Evolutionary conservation across 2,113 vertebrate genomes (phyloP), one percentile per base, ranked within the genome.

Genomic region (Psilopsiagon aurifrons): DNA sequence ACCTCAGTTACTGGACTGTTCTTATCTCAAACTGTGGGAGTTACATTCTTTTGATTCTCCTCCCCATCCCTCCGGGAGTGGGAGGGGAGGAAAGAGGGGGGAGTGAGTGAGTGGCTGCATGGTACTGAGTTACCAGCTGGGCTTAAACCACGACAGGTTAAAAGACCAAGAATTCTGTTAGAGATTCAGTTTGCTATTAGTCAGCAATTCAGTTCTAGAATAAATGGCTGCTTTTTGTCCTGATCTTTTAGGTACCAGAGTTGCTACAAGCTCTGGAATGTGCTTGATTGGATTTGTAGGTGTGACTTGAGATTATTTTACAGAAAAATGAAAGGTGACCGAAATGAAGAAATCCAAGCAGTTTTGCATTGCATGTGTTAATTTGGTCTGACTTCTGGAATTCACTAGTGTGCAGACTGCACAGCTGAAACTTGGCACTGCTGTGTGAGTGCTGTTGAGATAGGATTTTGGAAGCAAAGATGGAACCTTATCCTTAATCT

Each of bases 401-500:
- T 93, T 77, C 87, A 88, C 95, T 79, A 67, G 63, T 71, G 54
- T 82, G 39, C 66, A 80, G 55, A 13, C 69, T 86, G 76, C 82
- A 75, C 79, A 75, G 80, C 85, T 95, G 92, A 94, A 96, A 91
- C 93, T 78, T 97, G 91, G 84, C 95, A 95, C 90, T 96, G 94
- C 86, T 79, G 13, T 78, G 68, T 76, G 74, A 96, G 64, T 87
- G 29, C 67, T 93, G 52, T 76, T 75, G 76, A 89, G 87, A 83
- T 44, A 37, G 92, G 81, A 92, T 95, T 97, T 92, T 73, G 84
- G 92, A 92, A 89, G 83, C 83, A 79, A 77, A 83, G 73, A 83
- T 84, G 92, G 35, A 92, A 55, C 71, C 66, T 96, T 95, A 96
- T 97, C 94, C 91, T 85, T 93, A 94, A 97, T 97, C 94, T 75